Evolutionary conservation across 2,113 vertebrate genomes (phyloP).

Genomic region (Trogon surrucura): DNA sequence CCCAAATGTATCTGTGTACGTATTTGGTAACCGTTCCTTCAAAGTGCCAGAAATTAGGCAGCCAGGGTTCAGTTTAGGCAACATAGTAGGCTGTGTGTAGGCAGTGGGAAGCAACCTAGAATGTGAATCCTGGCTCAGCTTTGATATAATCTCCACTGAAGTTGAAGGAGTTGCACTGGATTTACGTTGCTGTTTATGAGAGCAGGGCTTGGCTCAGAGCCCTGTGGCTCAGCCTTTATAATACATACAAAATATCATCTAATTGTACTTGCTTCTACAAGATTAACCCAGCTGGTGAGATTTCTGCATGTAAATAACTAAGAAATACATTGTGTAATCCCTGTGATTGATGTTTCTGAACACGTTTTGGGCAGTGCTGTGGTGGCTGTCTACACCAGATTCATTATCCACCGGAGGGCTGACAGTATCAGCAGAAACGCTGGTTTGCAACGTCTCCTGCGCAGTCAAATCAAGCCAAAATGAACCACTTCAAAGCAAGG

Average conservation of each 20-base stretch:
- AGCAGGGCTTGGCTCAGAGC: neutral
- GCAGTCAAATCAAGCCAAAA: neutral
- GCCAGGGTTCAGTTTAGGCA: neutral
- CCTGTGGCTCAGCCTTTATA: neutral
- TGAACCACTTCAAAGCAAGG: slow-evolving; percentile 5
- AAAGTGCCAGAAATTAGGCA: neutral
- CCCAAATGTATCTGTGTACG: neutral
- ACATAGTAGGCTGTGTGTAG: neutral
- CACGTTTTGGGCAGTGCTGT: neutral
- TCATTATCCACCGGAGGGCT: neutral
- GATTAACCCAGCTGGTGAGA: slow-evolving; percentile 20
- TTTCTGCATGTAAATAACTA: neutral
- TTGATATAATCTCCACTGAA: slow-evolving; percentile 12
- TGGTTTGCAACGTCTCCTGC: neutral
- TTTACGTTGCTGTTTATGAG: slow-evolving; percentile 19
- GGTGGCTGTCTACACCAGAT: neutral
- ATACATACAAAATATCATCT: slow-evolving; percentile 10
- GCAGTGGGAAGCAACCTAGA: neutral
- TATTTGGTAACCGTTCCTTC: neutral
- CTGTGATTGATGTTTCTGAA: neutral
- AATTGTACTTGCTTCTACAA: slow-evolving; percentile 44
- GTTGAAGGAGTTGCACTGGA: slow-evolving; percentile 15
- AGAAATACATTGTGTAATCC: slow-evolving; percentile 9
- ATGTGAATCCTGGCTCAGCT: neutral
- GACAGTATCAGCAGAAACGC: neutral